Percentiles rank a stretch among this genome's conserved stretches.
Evolutionary conservation across 2,888 invertebrate genomes (phyloP).

Genomic region (Eristalis intricaria): DNA sequence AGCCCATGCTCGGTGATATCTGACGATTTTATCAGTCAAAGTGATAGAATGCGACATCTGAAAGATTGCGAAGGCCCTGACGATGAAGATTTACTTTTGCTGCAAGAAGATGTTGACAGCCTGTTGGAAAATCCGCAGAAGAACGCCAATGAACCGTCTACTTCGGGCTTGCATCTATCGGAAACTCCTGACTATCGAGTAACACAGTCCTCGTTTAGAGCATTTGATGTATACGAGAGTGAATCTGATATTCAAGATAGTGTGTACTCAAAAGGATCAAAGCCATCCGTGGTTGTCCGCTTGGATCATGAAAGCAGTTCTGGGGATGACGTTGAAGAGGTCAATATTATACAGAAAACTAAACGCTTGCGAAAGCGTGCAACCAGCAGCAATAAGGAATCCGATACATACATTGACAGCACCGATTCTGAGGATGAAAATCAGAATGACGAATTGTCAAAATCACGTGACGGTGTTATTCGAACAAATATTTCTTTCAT

Average conservation of each 20-base stretch:
- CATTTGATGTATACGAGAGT: slow-evolving; percentile 84
- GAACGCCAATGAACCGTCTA: background rate
- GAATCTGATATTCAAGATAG: slow-evolving; percentile 82
- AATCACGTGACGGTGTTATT: slow-evolving; percentile 73
- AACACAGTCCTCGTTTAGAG: slow-evolving; percentile 80
- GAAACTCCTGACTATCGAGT: slow-evolving; percentile 76
- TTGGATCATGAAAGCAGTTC: slow-evolving; percentile 75
- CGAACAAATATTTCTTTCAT: slow-evolving; percentile 77
- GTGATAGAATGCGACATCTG: slow-evolving; percentile 77
- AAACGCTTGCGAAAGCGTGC: slow-evolving; percentile 79
- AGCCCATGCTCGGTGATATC: slow-evolving; percentile 79
- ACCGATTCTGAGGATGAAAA: slow-evolving; percentile 73
- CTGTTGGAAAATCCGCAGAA: slow-evolving; percentile 68
- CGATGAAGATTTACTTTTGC: slow-evolving; percentile 77
- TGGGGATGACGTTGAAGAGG: slow-evolving; percentile 70
- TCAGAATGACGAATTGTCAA: slow-evolving; percentile 47
- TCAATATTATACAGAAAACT: slow-evolving; percentile 73
- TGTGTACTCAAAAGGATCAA: slow-evolving; percentile 77
- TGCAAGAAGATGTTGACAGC: slow-evolving; percentile 76
- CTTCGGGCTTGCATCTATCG: background rate
- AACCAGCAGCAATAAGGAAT: slow-evolving; percentile 76
- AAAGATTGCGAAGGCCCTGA: slow-evolving; percentile 75
- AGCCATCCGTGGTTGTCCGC: slow-evolving; percentile 74
- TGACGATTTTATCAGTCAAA: slow-evolving; percentile 80
- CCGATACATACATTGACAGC: slow-evolving; percentile 73